These are phyloP conservation scores for Euplexia lucipara DNA, from an alignment of 2,888 invertebrate genomes.

Conservation along the genomic window DNA sequence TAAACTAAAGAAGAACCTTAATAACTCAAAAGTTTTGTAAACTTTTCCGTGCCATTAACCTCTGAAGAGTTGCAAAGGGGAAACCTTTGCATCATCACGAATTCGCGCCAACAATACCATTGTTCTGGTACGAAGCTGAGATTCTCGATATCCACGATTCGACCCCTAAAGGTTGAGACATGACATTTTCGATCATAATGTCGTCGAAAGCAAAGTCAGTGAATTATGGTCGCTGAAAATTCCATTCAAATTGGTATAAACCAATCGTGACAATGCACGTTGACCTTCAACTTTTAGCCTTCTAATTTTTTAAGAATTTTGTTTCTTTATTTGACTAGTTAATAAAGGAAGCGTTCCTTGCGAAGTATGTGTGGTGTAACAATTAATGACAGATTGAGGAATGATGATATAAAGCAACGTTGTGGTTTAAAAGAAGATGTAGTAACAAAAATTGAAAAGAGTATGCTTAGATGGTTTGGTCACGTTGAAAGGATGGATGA, in stretches of 20 bases:
- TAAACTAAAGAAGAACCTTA: constrained; percentile 39
- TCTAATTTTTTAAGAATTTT: not conserved
- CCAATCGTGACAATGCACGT: constrained; percentile 10
- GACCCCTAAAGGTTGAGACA: constrained; percentile 67
- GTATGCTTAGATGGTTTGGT: too few relatives aligned
- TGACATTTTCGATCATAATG: constrained; percentile 70
- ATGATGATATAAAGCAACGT: too few relatives aligned
- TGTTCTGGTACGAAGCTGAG: constrained; percentile 65
- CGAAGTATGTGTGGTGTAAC: too few relatives aligned
- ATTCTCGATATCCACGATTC: constrained; percentile 62
- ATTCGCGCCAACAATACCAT: constrained; percentile 59
- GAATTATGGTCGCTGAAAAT: constrained; percentile 23
- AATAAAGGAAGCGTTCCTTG: too few relatives aligned
- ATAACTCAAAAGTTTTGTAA: constrained; percentile 41
- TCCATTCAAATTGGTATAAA: constrained; percentile 8
- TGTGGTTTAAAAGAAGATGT: too few relatives aligned
- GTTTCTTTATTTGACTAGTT: too few relatives aligned
- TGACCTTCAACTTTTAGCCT: constrained; percentile 2
- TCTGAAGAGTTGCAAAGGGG: constrained; percentile 17
- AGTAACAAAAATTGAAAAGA: too few relatives aligned
- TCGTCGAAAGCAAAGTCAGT: constrained; percentile 59
- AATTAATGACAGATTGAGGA: too few relatives aligned
- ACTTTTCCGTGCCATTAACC: constrained; percentile 35
- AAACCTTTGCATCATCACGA: constrained; percentile 46
- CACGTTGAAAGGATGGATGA: too few relatives aligned